A percentile compares a stretch with the other conserved stretches of the same genome.
phyloP scores from a whole-genome alignment of 2,113 vertebrate genomes.

The Cyanoramphus novaezelandiae region DNA sequence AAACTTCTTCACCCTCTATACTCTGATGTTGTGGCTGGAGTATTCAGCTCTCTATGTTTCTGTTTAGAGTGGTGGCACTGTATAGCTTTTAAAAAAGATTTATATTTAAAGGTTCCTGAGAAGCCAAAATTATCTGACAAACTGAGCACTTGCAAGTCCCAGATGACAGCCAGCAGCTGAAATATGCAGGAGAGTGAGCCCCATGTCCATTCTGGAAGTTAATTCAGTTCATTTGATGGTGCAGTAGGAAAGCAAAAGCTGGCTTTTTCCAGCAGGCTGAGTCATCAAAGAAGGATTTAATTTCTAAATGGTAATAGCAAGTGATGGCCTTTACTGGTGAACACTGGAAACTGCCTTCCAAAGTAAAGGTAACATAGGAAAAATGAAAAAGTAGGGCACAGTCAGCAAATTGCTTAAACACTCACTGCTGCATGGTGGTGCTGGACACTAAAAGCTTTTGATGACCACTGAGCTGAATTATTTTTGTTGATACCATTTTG shows the following conservation, averaged over 20 bases:
- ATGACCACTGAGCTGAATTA: neutral
- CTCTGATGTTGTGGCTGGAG: neutral
- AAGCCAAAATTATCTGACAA: neutral
- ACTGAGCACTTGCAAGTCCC: neutral
- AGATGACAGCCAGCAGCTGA: neutral
- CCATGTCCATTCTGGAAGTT: neutral
- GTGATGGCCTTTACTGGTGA: neutral
- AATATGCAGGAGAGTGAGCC: neutral
- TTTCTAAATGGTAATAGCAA: constrained; percentile 4
- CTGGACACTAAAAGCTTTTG: neutral
- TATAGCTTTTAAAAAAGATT: neutral
- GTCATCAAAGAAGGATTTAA: neutral
- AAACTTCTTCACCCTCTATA: neutral
- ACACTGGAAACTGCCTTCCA: neutral
- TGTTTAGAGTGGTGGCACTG: neutral
- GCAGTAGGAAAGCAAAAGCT: neutral
- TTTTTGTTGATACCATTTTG: neutral
- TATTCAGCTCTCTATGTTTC: neutral
- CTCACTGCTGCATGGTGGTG: neutral
- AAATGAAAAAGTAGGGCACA: neutral
- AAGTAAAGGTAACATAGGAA: neutral
- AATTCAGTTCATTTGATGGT: neutral
- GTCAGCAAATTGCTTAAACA: neutral
- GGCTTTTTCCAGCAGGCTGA: neutral
- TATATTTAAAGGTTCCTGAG: neutral